Conservation (phyloP, 1,140 invertebrate species). For the Drosophila tropicalis region DNA sequence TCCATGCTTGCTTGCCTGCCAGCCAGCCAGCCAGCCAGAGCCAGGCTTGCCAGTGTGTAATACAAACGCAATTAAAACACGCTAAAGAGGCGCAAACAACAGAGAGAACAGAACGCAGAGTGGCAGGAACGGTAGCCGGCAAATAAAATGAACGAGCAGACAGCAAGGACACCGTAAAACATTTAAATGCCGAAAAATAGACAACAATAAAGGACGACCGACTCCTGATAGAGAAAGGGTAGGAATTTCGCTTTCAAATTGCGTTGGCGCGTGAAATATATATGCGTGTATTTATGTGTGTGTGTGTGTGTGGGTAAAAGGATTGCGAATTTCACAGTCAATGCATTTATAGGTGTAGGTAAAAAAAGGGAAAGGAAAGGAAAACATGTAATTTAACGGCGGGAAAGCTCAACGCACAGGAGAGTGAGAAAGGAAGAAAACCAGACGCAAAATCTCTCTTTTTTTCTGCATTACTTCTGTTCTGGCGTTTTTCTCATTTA, state of each 20-base stretch:
- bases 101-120: conserved; percentile 42
- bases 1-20: conserved; percentile 31
- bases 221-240: conserved; percentile 12
- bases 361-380: conserved; percentile 20
- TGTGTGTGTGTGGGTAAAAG: conserved; percentile 49
- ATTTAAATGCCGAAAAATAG: conserved; percentile 81
- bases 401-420: background rate
- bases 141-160: conserved; percentile 15
- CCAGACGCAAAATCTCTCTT: conserved; percentile 30
- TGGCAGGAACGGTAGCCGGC: conserved; percentile 10
- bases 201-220: conserved; percentile 44
- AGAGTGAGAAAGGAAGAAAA: background rate
- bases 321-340: conserved; percentile 68
- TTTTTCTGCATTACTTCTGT: conserved; percentile 7
- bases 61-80: conserved; percentile 82
- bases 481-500: conserved; percentile 48
- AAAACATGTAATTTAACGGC: conserved; percentile 63
- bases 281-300: conserved; percentile 27
- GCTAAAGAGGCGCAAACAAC: conserved; percentile 79
- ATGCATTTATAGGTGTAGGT: conserved; percentile 56
- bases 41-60: conserved; percentile 58
- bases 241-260: conserved; percentile 77
- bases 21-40: conserved; percentile 19
- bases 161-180: conserved; percentile 75
- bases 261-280: conserved; percentile 75